Evolutionary conservation across 2,888 invertebrate species (phyloP).

Genomic region (Andrena camellia): DNA sequence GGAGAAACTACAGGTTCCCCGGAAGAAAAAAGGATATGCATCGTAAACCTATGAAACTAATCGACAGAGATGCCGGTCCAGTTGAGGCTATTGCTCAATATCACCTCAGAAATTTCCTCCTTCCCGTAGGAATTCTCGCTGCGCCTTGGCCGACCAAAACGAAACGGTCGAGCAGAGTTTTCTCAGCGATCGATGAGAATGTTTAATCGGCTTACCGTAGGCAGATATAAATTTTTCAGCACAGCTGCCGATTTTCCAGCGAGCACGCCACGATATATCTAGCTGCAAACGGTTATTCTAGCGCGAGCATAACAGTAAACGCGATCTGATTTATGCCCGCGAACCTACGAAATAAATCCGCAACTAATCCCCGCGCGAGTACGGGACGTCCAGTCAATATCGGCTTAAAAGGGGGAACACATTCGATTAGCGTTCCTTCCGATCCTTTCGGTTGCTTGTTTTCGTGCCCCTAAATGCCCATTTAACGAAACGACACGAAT

Average conservation of each 20-base stretch:
- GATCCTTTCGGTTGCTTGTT: conserved; percentile 20
- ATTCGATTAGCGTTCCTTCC: conserved; percentile 47
- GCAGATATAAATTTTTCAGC: not conserved
- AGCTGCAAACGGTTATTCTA: conserved; percentile 21
- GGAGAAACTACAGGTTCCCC: not conserved
- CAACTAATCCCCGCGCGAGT: conserved; percentile 18
- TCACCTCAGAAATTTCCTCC: not conserved
- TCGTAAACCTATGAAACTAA: not conserved
- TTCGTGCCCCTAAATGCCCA: conserved; percentile 14
- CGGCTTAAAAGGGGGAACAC: conserved; percentile 35
- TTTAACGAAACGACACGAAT: conserved; percentile 30
- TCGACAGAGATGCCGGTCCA: not conserved
- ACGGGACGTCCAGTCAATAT: conserved; percentile 5
- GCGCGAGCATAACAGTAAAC: conserved; percentile 20
- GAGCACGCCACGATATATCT: not conserved
- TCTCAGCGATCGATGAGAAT: conserved; percentile 1
- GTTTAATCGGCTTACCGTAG: conserved; percentile 6
- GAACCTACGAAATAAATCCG: conserved; percentile 42
- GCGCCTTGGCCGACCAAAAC: no score
- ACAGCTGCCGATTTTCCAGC: not conserved
- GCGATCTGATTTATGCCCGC: conserved; percentile 40
- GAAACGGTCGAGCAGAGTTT: not conserved
- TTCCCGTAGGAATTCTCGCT: not conserved
- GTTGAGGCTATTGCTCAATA: not conserved
- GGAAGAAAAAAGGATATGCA: not conserved